Percentiles rank a stretch among this genome's conserved stretches.
Conservation (phyloP, 2,888 invertebrate genomes). For the Himalopsyche japonica region DNA sequence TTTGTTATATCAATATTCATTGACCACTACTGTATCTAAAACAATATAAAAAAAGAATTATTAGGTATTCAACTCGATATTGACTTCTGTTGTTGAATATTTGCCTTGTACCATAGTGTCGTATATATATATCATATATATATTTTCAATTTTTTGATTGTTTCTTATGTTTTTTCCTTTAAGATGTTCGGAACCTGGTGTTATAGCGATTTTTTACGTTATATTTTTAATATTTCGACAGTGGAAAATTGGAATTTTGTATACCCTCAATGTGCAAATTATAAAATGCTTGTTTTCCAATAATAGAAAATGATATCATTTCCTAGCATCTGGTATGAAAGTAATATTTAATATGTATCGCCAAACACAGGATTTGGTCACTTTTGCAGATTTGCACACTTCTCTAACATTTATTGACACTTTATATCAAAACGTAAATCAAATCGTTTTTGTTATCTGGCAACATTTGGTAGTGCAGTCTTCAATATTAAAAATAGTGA, state of each 20-base stretch:
- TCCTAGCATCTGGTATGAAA: too few species aligned
- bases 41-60: neutral
- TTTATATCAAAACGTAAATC: too few species aligned
- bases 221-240: neutral
- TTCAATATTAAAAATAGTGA: too few species aligned
- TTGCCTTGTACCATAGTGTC: neutral
- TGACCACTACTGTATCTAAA: neutral
- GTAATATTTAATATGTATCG: too few species aligned
- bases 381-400: too few species aligned
- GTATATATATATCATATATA: neutral
- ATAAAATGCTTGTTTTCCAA: too few species aligned
- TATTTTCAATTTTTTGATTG: neutral
- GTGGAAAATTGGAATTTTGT: neutral
- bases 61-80: neutral
- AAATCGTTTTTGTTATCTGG: too few species aligned
- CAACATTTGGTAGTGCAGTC: too few species aligned
- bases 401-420: too few species aligned
- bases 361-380: too few species aligned
- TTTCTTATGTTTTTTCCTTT: neutral
- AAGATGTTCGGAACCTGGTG: neutral
- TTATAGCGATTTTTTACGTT: neutral
- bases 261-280: neutral
- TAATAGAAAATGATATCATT: too few species aligned
- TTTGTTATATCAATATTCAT: neutral
- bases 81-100: neutral